phyloP scores from a whole-genome alignment of 2,888 invertebrate genomes.

The Clepsis dumicolana region DNA sequence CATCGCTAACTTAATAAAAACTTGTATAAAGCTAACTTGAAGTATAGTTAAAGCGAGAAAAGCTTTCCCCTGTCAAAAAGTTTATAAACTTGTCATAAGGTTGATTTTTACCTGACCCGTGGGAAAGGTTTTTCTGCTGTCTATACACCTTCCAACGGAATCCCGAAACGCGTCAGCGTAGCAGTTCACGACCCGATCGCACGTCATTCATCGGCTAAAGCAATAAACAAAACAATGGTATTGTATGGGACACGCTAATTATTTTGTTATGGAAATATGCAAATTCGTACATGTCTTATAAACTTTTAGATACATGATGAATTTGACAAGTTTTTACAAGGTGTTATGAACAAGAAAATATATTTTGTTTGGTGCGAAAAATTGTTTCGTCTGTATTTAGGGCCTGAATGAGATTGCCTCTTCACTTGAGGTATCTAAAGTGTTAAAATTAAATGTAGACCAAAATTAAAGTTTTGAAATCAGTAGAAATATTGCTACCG shows the following conservation, averaged over 20 bases:
- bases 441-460: too few species aligned
- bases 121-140: background rate
- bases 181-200: background rate
- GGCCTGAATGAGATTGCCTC: too few species aligned
- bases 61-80: too few species aligned
- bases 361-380: background rate
- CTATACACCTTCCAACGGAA: background rate
- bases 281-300: background rate
- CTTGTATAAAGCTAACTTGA: too few species aligned
- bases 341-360: background rate
- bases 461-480: too few species aligned
- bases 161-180: background rate
- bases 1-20: too few species aligned
- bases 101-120: too few species aligned
- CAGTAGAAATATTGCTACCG: too few species aligned
- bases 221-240: background rate
- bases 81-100: too few species aligned
- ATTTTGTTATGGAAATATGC: background rate
- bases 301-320: background rate
- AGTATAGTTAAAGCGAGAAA: too few species aligned
- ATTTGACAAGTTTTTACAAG: slow-evolving; percentile 2
- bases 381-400: too few species aligned
- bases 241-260: background rate
- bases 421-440: too few species aligned
- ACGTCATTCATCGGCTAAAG: background rate